Percentiles rank a stretch among this genome's conserved stretches.
phyloP scores from a whole-genome alignment of 2,888 invertebrate genomes.

The Drosophila maculinotata region DNA sequence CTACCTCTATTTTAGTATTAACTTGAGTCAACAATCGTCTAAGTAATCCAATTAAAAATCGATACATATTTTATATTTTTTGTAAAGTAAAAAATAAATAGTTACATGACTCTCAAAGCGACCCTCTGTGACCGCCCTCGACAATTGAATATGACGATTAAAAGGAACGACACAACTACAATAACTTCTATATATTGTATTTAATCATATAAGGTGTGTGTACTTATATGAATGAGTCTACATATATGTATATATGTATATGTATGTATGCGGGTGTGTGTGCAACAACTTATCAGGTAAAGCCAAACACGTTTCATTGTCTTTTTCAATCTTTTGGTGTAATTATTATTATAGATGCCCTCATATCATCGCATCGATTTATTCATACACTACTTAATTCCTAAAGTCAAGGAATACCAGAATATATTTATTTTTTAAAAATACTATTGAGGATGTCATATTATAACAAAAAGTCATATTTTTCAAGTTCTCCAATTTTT shows the following conservation, averaged over 20 bases:
- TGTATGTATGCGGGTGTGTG: slow-evolving; percentile 34
- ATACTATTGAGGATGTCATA: background rate
- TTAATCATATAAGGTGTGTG: slow-evolving; percentile 80
- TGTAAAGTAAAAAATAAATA: background rate
- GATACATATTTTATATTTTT: background rate
- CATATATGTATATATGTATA: slow-evolving; percentile 7
- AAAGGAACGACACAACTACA: slow-evolving; percentile 56
- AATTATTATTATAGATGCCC: slow-evolving; percentile 56
- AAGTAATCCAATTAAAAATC: background rate
- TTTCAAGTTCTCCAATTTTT: background rate
- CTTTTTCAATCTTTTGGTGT: slow-evolving; percentile 74
- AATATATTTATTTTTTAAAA: background rate
- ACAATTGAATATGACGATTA: slow-evolving; percentile 56
- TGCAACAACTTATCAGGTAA: slow-evolving; percentile 67
- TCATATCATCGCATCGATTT: slow-evolving; percentile 3
- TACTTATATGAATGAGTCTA: slow-evolving; percentile 50
- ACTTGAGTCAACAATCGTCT: too few relatives aligned
- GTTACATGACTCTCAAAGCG: slow-evolving; percentile 22
- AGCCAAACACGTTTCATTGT: slow-evolving; percentile 79
- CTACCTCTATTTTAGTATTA: too few relatives aligned
- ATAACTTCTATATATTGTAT: slow-evolving; percentile 64
- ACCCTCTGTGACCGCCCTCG: slow-evolving; percentile 57
- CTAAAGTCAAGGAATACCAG: background rate
- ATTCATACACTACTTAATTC: slow-evolving; percentile 15
- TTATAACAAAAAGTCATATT: background rate